Conservation (phyloP, 2,888 invertebrate genomes). For the Ametastegia equiseti region DNA sequence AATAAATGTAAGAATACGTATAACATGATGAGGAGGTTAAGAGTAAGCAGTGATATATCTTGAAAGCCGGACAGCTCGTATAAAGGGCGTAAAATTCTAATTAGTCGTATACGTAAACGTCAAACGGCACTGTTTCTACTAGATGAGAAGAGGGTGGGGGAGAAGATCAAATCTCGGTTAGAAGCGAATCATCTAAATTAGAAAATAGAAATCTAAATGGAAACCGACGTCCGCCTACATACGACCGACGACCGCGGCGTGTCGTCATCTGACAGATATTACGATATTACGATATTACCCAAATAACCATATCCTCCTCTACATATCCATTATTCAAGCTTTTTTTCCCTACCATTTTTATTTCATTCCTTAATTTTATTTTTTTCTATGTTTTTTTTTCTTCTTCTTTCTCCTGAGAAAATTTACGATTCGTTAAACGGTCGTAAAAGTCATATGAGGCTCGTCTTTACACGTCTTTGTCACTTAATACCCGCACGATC, state of each 20-base stretch:
- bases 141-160: too few species aligned
- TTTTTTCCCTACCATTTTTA: background rate
- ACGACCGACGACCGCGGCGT: too few species aligned
- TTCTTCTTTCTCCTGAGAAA: background rate
- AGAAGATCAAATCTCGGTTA: background rate
- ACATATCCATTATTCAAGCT: too few species aligned
- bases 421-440: slow-evolving; percentile 36
- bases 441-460: slow-evolving; percentile 7
- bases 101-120: background rate
- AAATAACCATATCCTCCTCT: background rate
- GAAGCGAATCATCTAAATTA: background rate
- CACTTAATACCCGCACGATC: slow-evolving; percentile 12
- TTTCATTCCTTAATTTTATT: background rate
- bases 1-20: too few species aligned
- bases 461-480: background rate
- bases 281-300: background rate
- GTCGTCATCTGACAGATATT: background rate
- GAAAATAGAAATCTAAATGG: background rate
- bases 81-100: background rate
- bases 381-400: background rate
- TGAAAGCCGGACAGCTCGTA: too few species aligned
- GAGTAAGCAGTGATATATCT: too few species aligned
- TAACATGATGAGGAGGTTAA: too few species aligned
- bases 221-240: background rate
- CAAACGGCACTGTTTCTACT: background rate